Conservation (phyloP, 2,797 vertebrate genomes). For the Buceros bicornis region DNA sequence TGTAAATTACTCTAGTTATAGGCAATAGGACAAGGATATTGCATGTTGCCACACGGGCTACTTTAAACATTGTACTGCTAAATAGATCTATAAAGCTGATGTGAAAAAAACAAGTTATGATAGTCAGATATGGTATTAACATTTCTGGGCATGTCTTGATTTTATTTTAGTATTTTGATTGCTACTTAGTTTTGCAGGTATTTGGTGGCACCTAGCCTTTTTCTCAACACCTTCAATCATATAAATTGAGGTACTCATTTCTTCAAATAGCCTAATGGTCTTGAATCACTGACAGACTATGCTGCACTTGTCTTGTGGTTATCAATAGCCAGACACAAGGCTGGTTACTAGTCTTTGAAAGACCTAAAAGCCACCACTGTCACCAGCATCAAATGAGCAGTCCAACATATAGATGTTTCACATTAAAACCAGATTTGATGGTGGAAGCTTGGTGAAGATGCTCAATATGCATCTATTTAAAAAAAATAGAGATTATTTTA, state of each 20-base stretch:
- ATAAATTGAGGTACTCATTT: constrained; percentile 66
- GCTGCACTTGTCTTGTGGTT: constrained; percentile 61
- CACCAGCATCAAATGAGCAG: neutral
- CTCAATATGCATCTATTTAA: neutral
- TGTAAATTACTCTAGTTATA: neutral
- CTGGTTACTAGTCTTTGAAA: constrained; percentile 47
- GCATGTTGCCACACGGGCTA: neutral
- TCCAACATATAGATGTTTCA: neutral
- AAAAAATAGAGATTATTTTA: constrained; percentile 28
- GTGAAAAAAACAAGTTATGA: neutral
- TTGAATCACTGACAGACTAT: constrained; percentile 65
- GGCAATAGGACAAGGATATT: neutral
- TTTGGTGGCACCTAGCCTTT: neutral
- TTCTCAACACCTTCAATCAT: neutral
- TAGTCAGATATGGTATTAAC: neutral
- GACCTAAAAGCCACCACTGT: neutral
- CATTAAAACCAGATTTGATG: constrained; percentile 25
- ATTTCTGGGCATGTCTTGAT: neutral
- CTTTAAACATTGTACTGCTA: neutral
- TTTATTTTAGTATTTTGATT: constrained; percentile 15
- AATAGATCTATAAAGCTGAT: neutral
- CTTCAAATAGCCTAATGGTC: constrained; percentile 34
- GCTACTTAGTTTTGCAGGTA: neutral
- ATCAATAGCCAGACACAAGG: constrained; percentile 22
- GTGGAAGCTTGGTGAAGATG: neutral